Evolutionary conservation across 2,797 vertebrate genomes (phyloP), one percentile per base, ranked within the genome.

Genomic region (Eremophila alpestris): DNA sequence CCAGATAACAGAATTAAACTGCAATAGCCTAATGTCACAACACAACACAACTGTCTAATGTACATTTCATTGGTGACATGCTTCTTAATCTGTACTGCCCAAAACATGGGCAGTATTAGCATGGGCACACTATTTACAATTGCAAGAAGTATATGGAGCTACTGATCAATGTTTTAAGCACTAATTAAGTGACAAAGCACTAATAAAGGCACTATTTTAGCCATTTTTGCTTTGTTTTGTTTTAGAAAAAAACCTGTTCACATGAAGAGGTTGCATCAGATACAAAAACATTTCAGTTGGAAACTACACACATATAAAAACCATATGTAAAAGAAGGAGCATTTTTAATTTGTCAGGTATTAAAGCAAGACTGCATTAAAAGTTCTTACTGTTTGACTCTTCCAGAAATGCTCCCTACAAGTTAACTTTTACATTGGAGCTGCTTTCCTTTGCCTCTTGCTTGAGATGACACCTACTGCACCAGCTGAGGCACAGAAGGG

Each of bases 1-100:
- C 79, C 58, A 89, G 93, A 96, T 77, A 83, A 95, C 81, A 93
- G 89, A 90, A 71, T 48, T 69, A 69, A 91, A 79, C 51, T 79
- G 51, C 59, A 68, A 38, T 27, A 81, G 82, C 41, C 84, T 81
- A 43, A 87, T 69, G 74, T 83, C 92, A 94, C 81, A 94, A 94
- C 51, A 68, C 56, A 74, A 74, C 83, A 67, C 82, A 96, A 94
- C 92, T 95, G 92, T 16, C 80, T 77, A 83, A 94, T 65, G 74
- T 81, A 54, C 68, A 56, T 68, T 94, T 90, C 62, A 62, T 8
- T 55, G 55, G 75, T 64, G 71, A 74, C 71, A 89, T 20, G 7
- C 26, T 82, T 75, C 79, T 81, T 87, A 40, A 79, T 86, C 89
- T 60, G 32, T 40, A 67, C 38, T 65, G 58, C 49, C 34, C 60